phyloP scores from a whole-genome alignment of 2,797 vertebrate genomes.

The Chaetophractus vellerosus region DNA sequence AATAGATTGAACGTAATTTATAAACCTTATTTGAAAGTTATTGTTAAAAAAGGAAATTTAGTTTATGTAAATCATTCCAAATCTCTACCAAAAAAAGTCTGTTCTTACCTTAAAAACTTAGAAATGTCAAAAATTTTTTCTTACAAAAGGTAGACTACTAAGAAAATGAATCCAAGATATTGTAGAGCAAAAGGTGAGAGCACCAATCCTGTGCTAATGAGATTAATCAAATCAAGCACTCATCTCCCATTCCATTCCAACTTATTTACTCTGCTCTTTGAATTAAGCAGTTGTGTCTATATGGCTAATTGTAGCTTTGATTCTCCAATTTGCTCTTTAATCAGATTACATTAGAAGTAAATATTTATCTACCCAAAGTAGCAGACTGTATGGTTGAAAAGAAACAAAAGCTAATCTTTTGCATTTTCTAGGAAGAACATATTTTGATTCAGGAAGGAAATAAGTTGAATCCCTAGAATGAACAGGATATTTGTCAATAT shows the following conservation, averaged over 20 bases:
- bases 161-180: constrained; percentile 73
- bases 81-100: background rate
- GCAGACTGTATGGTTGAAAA: constrained; percentile 68
- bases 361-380: constrained; percentile 87
- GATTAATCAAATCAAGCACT: constrained; percentile 83
- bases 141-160: constrained; percentile 58
- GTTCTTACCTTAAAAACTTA: background rate
- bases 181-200: constrained; percentile 62
- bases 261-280: constrained; percentile 87
- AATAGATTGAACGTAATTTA: background rate
- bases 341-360: constrained; percentile 86
- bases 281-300: constrained; percentile 89
- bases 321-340: constrained; percentile 87
- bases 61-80: constrained; percentile 9
- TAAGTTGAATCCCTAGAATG: background rate
- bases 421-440: constrained; percentile 57
- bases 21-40: constrained; percentile 4
- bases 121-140: constrained; percentile 44
- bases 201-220: constrained; percentile 81
- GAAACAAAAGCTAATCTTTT: constrained; percentile 81
- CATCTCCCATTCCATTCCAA: constrained; percentile 81
- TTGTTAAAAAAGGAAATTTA: background rate
- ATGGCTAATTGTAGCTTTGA: constrained; percentile 86
- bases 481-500: background rate
- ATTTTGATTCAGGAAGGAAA: constrained; percentile 40